Evolutionary conservation across 2,113 vertebrate species (phyloP), one percentile per base, ranked within the genome.

Genomic region (Cebus imitator): DNA sequence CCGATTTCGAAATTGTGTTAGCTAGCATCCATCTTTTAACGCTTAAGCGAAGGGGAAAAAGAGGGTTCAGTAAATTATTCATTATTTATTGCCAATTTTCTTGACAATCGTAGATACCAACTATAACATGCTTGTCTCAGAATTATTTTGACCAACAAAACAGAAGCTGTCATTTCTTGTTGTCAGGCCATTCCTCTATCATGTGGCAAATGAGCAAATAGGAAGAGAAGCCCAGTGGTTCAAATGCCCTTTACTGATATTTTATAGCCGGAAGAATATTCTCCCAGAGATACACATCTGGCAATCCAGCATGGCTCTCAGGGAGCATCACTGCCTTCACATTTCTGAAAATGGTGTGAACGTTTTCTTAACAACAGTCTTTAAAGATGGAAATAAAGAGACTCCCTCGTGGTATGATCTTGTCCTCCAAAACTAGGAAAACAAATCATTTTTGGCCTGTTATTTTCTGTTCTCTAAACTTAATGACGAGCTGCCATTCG

Each of bases 391-490:
- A 87, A 95, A 83, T 89, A 88, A 72, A 93, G 18, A 30, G 10
- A 80, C 25, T 48, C 21, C 10, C 55, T 12, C 43, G 11, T 75
- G 45, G 11, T 81, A 64, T 91, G 92, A 25, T 70, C 94, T 87
- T 92, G 48, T 50, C 68, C 68, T 58, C 12, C 27, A 3, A 88
- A 96, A 78, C 13, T 48, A 81, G n/a, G 32, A 68, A 86, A 95
- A 20, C 13, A 90, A n/a, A 87, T 94, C 11, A 45, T 52, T 32
- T 61, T 61, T 75, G 52, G 50, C 35, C 16, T 78, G 3, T 82
- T 92, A 40, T 88, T 75, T 88, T 92, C 75, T 45, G 50, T 32
- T 84, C 57, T 81, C 55, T 95, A 84, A 87, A 87, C 25, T 66
- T 75, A 40, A 3, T 66, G 73, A 87, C 48, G 23, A 93, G 10